Evolutionary conservation across 1,140 invertebrate species (phyloP).

Genomic region (Bacillus rossius): DNA sequence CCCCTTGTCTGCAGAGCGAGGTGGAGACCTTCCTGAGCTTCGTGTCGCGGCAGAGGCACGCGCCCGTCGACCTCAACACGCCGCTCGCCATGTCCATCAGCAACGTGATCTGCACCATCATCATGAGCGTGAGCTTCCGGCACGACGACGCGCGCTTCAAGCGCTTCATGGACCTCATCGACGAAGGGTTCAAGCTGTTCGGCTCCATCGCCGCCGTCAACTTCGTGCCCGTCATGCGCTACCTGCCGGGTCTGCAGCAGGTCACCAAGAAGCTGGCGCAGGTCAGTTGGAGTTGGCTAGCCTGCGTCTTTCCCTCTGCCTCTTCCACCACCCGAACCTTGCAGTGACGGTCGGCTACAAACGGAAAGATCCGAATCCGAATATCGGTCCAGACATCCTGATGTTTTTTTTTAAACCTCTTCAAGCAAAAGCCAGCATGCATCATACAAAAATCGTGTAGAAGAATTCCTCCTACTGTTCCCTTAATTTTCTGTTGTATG

Average conservation of each 20-base stretch:
- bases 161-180: slow-evolving; percentile 74
- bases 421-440: too few species aligned
- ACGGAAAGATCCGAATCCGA: too few species aligned
- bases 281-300: too few species aligned
- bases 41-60: slow-evolving; percentile 51
- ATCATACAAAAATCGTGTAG: too few species aligned
- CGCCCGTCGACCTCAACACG: slow-evolving; percentile 62
- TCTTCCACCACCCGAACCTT: too few species aligned
- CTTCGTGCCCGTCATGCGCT: slow-evolving; percentile 63
- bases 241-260: slow-evolving; percentile 65
- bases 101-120: slow-evolving; percentile 87
- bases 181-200: slow-evolving; percentile 84
- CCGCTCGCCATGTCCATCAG: slow-evolving; percentile 73
- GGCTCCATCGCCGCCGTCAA: slow-evolving; percentile 57
- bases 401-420: background rate
- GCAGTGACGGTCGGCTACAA: too few species aligned
- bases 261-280: slow-evolving; percentile 68
- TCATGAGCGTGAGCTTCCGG: slow-evolving; percentile 83
- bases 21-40: slow-evolving; percentile 64
- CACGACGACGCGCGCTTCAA: slow-evolving; percentile 68
- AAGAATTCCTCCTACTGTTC: too few species aligned
- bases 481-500: too few species aligned
- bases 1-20: slow-evolving; percentile 55
- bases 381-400: background rate
- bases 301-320: too few species aligned